Evolutionary conservation across 2,113 vertebrate species (phyloP).

Genomic region (Gasterosteus nipponicus): DNA sequence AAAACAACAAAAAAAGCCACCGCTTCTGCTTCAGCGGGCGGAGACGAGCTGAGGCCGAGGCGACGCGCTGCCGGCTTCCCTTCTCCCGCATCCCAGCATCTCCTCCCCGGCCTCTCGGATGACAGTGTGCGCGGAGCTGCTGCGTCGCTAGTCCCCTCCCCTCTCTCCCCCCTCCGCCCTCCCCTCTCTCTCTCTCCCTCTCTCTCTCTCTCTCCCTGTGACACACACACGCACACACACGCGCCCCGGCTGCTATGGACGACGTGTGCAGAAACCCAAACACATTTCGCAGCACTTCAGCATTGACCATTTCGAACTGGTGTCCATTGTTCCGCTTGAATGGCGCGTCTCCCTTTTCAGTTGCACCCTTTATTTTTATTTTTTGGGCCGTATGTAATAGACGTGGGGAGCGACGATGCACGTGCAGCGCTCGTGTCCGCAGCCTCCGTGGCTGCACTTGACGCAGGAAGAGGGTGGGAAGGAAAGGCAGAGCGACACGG

Average conservation of each 20-base stretch:
- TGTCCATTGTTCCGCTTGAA: conserved; percentile 74
- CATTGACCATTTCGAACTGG: conserved; percentile 69
- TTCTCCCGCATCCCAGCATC: conserved; percentile 56
- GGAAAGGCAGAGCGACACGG: conserved; percentile 23
- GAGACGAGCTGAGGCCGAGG: conserved; percentile 36
- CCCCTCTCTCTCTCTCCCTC: conserved; percentile 18
- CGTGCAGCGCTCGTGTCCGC: conserved; percentile 15
- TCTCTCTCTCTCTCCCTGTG: neutral
- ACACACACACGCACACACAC: neutral
- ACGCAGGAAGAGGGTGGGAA: conserved; percentile 10
- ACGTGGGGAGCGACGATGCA: conserved; percentile 21
- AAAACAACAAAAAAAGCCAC: conserved; percentile 1
- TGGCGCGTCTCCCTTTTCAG: conserved; percentile 55
- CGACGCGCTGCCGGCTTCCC: conserved; percentile 45
- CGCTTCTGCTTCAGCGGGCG: conserved; percentile 44
- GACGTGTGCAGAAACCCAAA: conserved; percentile 77
- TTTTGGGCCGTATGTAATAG: conserved; percentile 31
- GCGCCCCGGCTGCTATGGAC: conserved; percentile 40
- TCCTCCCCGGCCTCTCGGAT: conserved; percentile 59
- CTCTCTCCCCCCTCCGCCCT: conserved; percentile 28
- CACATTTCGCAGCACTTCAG: conserved; percentile 58
- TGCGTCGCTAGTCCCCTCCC: conserved; percentile 62
- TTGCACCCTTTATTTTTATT: conserved; percentile 37
- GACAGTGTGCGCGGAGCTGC: conserved; percentile 65
- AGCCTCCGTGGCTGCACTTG: conserved; percentile 11